These are phyloP conservation scores for Phyllostomus discolor DNA, from an alignment of 2,113 vertebrate species.

Conservation along the genomic window DNA sequence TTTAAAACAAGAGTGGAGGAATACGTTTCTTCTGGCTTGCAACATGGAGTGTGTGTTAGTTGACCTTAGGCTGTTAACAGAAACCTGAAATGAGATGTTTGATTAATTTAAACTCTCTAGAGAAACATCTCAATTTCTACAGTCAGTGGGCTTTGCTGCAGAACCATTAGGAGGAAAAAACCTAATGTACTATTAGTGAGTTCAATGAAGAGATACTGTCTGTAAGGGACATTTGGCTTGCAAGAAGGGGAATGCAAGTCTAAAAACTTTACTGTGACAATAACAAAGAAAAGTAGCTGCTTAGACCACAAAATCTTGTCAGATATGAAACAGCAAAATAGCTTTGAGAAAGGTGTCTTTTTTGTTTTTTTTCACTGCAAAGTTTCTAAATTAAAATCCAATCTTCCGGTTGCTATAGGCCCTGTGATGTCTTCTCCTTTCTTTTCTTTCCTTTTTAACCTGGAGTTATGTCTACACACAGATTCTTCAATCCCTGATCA, in stretches of 20 bases:
- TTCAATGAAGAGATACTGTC: background rate
- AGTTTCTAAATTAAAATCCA: conserved; percentile 55
- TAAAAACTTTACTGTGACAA: conserved; percentile 8
- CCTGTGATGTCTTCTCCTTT: background rate
- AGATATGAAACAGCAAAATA: background rate
- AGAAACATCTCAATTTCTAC: conserved; percentile 33
- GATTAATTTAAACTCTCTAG: conserved; percentile 36
- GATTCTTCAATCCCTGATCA: conserved; percentile 13
- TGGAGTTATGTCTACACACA: conserved; percentile 22
- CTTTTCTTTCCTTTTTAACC: background rate
- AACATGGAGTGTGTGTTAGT: background rate
- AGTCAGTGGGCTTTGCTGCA: conserved; percentile 9
- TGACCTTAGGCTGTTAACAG: conserved; percentile 40
- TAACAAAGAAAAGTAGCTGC: conserved; percentile 55
- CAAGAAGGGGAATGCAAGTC: background rate
- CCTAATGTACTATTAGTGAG: background rate
- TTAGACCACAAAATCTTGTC: conserved; percentile 32
- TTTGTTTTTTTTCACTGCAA: conserved; percentile 12
- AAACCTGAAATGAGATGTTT: conserved; percentile 49
- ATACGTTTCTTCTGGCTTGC: conserved; percentile 33
- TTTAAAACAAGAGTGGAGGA: background rate
- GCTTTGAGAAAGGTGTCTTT: conserved; percentile 2
- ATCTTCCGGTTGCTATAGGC: conserved; percentile 37
- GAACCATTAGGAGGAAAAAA: background rate
- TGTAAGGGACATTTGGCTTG: background rate